These are phyloP conservation scores for Ranitomeya imitator DNA, from an alignment of 2,113 vertebrate species.

Conservation along the genomic window DNA sequence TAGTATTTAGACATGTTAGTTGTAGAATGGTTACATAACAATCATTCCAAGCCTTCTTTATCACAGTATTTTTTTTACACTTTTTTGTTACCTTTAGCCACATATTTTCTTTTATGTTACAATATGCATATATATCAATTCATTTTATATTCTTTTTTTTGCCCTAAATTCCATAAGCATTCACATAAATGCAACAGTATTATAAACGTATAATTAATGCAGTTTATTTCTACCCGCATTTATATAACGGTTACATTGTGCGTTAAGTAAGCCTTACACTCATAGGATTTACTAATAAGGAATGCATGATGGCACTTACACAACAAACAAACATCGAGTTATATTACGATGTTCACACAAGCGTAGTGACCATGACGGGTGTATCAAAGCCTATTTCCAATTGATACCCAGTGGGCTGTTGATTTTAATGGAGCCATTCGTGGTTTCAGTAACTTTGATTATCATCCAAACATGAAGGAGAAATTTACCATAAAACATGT, in stretches of 20 bases:
- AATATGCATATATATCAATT: not conserved
- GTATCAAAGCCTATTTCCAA: not conserved
- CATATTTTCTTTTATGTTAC: constrained; percentile 27
- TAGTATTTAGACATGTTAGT: constrained; percentile 2
- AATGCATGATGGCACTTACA: not conserved
- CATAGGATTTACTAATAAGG: not conserved
- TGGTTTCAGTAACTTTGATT: not conserved
- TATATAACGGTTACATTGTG: not conserved
- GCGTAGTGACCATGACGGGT: too few relatives aligned
- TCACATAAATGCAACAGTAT: constrained; percentile 14
- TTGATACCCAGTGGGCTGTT: not conserved
- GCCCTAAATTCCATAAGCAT: not conserved
- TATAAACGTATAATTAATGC: not conserved
- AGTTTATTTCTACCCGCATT: not conserved
- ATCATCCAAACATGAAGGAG: too few relatives aligned
- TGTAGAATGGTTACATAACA: not conserved
- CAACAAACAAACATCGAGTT: too few relatives aligned
- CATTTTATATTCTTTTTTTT: not conserved
- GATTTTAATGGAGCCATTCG: not conserved
- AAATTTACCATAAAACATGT: too few relatives aligned
- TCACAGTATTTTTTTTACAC: not conserved
- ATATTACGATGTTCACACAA: not conserved
- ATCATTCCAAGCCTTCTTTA: not conserved
- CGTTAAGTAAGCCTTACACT: not conserved
- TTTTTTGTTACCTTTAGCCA: constrained; percentile 1